Conservation (phyloP, 2,113 vertebrate species). For the Nannospalax galili region DNA sequence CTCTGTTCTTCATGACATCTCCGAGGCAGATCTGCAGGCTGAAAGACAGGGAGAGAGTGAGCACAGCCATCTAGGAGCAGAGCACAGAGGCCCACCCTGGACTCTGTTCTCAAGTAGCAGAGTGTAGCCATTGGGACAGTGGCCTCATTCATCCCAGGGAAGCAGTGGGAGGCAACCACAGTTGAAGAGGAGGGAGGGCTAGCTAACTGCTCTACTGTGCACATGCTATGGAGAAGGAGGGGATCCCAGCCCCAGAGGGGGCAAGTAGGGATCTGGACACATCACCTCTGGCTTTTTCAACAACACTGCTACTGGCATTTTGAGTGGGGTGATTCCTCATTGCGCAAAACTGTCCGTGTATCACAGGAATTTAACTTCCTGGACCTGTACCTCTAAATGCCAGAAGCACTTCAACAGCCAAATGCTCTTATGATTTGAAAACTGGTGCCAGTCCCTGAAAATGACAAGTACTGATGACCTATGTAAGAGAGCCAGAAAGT, state of each 20-base stretch:
- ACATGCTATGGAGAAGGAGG: background rate
- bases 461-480: background rate
- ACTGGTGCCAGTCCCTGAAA: background rate
- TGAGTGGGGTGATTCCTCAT: background rate
- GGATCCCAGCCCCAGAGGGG: background rate
- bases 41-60: slow-evolving; percentile 39
- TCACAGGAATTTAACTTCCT: background rate
- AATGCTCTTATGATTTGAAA: background rate
- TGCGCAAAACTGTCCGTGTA: background rate
- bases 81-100: fast-evolving
- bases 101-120: background rate
- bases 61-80: background rate
- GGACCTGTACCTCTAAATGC: background rate
- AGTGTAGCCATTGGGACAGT: background rate
- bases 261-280: background rate
- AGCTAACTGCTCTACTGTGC: background rate
- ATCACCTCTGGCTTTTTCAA: background rate
- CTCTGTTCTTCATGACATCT: slow-evolving; percentile 91
- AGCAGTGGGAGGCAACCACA: background rate
- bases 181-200: background rate
- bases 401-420: background rate
- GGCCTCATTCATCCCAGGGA: background rate
- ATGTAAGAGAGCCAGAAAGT: background rate
- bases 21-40: slow-evolving; percentile 92
- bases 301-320: background rate